Evolutionary conservation across 2,888 invertebrate species (phyloP), one percentile per base, ranked within the genome.

Genomic region (Nemotelus pantherinus): DNA sequence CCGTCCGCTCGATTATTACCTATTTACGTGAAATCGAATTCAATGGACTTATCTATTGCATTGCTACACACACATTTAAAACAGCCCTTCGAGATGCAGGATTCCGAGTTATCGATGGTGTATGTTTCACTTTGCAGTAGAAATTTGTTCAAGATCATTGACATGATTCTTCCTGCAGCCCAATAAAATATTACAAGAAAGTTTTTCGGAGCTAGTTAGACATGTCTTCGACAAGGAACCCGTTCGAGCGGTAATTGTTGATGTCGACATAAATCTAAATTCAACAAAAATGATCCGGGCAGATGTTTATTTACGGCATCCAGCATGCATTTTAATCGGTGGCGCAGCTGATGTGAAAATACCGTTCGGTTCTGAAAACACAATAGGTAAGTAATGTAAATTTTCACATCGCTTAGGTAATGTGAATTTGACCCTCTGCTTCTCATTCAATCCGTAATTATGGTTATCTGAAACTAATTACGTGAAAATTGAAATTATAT

Each of bases 191-290:
- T 63, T 82, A 2, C 79, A 81, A 5, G 82, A 81, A 72, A 79
- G 65, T 70, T 80, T 86, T 25, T 67, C 78, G 1, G 85, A 86
- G 75, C 78, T 86, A 48, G 83, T 81, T 2, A 81, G 80, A 3
- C 84, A 84, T 72, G 82, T 86, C 6, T 85, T 83, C 45, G 82
- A 79, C 41, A 81, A 81, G 0, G 82, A 84, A 25, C 81, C 85
- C 1, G 85, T 89, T 0, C 86, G 88, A 77, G 90, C 89, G 0
- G 88, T 90, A 1, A 81, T 90, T 3, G 82, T 88, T 2, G 90
- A 90, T 81, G 85, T 88, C 48, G 88, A 89, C 78, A 82, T 88
- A 0, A 88, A 88, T 81, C 81, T 88, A 71, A 88, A 85, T 41
- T 88, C 87, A 76, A 80, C 85, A 4, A 89, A 88, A 81, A 77